Percentiles rank a stretch among this genome's conserved stretches.
Conservation (phyloP, 2,113 vertebrate genomes). For the Etia nguti region DNA sequence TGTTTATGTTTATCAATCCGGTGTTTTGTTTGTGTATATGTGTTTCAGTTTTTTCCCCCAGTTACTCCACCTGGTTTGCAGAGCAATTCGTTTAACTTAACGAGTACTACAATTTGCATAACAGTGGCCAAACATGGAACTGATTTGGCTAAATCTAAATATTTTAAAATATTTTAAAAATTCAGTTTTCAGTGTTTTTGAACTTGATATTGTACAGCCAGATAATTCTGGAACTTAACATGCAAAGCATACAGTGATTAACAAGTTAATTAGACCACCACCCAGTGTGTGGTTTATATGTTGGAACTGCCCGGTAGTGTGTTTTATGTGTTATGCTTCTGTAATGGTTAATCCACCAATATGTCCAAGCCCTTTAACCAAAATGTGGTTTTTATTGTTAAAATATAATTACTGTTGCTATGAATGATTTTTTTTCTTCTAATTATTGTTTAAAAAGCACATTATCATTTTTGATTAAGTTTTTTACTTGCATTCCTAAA, state of each 20-base stretch:
- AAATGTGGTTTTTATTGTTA: neutral
- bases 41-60: neutral
- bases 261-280: neutral
- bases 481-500: neutral
- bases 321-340: neutral
- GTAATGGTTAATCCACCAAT: neutral
- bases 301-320: neutral
- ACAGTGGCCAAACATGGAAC: neutral
- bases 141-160: neutral
- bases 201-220: neutral
- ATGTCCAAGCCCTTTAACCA: neutral
- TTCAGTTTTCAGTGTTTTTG: neutral
- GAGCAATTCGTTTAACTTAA: neutral
- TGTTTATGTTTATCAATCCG: neutral
- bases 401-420: neutral
- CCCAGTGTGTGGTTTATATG: neutral
- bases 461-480: neutral
- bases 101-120: neutral
- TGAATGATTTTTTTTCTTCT: neutral
- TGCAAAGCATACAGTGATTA: neutral
- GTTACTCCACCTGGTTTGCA: neutral
- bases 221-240: neutral
- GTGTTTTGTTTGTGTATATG: neutral
- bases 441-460: neutral
- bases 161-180: neutral